Conservation (phyloP, 1,140 invertebrate genomes). For the Trichonephila clavata region DNA sequence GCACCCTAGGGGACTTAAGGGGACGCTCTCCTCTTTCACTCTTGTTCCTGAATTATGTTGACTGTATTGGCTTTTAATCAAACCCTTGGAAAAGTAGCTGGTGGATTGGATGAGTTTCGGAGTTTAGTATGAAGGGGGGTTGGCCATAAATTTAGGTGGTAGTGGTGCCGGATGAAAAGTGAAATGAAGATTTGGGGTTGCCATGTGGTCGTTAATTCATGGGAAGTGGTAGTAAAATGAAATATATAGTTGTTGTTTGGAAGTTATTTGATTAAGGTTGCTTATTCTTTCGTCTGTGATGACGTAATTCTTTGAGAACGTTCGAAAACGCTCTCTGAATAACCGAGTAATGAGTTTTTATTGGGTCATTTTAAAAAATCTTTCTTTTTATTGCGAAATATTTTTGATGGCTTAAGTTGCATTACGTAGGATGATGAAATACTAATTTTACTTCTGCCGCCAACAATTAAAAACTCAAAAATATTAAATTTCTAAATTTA, state of each 20-base stretch:
- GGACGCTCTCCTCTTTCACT: not conserved
- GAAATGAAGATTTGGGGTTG: not conserved
- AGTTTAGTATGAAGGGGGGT: not conserved
- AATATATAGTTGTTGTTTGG: not conserved
- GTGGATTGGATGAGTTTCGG: not conserved
- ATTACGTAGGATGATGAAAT: too few relatives aligned
- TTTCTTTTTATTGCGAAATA: too few relatives aligned
- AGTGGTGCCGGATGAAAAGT: too few relatives aligned
- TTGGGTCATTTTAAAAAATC: too few relatives aligned
- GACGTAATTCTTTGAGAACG: too few relatives aligned
- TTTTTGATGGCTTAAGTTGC: too few relatives aligned
- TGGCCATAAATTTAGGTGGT: not conserved
- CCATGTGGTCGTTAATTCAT: not conserved
- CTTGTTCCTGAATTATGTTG: conserved; percentile 60
- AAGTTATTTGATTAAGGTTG: not conserved
- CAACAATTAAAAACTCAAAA: too few relatives aligned
- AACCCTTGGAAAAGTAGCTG: conserved; percentile 27
- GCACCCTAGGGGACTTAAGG: conserved; percentile 26
- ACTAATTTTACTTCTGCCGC: too few relatives aligned
- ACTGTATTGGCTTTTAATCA: conserved; percentile 65
- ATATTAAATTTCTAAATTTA: too few relatives aligned
- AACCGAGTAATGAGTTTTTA: too few relatives aligned
- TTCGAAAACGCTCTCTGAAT: too few relatives aligned
- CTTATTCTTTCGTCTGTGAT: too few relatives aligned
- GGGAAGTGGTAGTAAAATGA: not conserved